phyloP scores from a whole-genome alignment of 2,113 vertebrate species.

The Hydropotes inermis region DNA sequence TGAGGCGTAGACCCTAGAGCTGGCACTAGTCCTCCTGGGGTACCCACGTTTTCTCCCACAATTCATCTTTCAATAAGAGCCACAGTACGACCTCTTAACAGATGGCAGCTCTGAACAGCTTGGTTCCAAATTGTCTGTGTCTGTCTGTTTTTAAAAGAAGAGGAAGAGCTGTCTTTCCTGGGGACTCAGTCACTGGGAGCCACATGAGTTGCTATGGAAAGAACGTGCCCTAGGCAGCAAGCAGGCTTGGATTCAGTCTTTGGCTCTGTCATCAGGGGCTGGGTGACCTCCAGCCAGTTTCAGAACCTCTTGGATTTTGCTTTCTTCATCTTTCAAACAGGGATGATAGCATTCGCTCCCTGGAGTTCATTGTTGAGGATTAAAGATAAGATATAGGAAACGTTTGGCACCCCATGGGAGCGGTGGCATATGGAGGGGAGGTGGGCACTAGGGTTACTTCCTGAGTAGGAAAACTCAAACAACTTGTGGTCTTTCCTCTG shows the following conservation, averaged over 20 bases:
- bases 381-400: not conserved
- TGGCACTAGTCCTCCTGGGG: not conserved
- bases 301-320: not conserved
- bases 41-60: not conserved
- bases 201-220: not conserved
- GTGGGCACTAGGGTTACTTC: not conserved
- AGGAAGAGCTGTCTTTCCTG: not conserved
- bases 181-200: not conserved
- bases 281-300: not conserved
- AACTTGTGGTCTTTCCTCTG: not conserved
- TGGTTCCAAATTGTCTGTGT: not conserved
- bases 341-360: not conserved
- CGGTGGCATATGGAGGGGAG: accelerated
- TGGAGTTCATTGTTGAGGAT: not conserved
- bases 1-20: not conserved
- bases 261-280: not conserved
- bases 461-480: not conserved
- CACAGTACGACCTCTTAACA: not conserved
- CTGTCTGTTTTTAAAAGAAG: conserved; percentile 1
- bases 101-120: not conserved
- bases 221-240: not conserved
- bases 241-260: not conserved
- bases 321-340: not conserved
- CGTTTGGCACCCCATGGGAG: not conserved
- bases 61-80: not conserved